phyloP scores from a whole-genome alignment of 2,797 vertebrate genomes.

The Mormyrus hasselquistii region DNA sequence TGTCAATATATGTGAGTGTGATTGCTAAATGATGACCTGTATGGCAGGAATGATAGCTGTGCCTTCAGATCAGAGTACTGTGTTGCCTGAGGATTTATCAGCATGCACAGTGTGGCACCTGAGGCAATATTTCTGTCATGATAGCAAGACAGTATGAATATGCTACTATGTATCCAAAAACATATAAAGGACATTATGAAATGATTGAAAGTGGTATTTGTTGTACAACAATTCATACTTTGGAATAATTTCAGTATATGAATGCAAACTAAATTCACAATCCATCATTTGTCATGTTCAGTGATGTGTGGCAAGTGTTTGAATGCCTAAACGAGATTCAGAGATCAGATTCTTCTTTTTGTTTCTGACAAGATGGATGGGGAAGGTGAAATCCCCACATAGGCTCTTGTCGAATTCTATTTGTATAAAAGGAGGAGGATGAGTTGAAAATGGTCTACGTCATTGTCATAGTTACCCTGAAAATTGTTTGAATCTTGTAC shows the following conservation, averaged over 20 bases:
- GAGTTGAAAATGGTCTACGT: background rate
- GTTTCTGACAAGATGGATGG: background rate
- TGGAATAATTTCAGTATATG: background rate
- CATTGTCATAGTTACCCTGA: conserved; percentile 3
- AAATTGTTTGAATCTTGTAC: background rate
- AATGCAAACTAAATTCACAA: background rate
- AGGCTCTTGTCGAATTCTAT: background rate
- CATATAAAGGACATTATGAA: background rate
- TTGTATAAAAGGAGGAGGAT: background rate
- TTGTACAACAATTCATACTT: background rate
- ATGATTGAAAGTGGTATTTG: background rate
- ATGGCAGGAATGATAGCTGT: background rate
- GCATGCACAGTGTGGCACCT: background rate
- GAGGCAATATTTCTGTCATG: background rate
- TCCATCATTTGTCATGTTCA: background rate
- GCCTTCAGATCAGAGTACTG: background rate
- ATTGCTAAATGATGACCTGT: background rate
- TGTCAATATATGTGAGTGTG: background rate
- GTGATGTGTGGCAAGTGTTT: background rate
- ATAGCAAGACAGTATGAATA: background rate
- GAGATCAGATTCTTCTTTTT: background rate
- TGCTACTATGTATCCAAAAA: background rate
- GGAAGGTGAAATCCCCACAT: background rate
- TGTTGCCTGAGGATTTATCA: background rate
- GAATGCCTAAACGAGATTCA: background rate